Evolutionary conservation across 1,140 invertebrate species (phyloP).

Genomic region (Ostrea edulis): DNA sequence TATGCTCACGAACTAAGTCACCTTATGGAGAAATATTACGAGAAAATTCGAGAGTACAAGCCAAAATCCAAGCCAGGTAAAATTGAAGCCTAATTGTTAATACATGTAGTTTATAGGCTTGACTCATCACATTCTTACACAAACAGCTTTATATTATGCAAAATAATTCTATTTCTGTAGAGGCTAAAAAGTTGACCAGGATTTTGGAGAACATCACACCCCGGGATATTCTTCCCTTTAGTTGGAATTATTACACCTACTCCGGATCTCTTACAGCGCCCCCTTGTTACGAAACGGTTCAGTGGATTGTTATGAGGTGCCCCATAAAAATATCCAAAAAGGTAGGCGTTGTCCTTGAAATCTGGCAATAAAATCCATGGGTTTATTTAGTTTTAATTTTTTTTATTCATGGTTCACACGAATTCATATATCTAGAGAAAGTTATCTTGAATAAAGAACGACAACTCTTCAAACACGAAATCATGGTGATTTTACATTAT

Average conservation of each 20-base stretch:
- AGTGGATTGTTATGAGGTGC: conserved; percentile 83
- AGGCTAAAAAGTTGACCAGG: neutral
- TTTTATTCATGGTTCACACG: neutral
- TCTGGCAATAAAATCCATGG: too few species aligned
- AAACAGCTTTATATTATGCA: too few species aligned
- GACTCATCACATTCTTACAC: too few species aligned
- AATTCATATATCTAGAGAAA: too few species aligned
- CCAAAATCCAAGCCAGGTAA: neutral
- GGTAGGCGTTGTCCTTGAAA: neutral
- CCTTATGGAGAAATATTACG: conserved; percentile 9
- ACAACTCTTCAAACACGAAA: too few species aligned
- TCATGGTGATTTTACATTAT: too few species aligned
- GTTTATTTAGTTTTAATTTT: neutral
- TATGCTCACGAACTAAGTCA: conserved; percentile 7
- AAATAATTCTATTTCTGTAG: neutral
- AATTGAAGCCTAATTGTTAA: neutral
- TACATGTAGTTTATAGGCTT: too few species aligned
- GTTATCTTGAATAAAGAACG: too few species aligned
- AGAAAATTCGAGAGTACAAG: neutral
- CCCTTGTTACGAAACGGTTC: conserved; percentile 67
- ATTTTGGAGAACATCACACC: conserved; percentile 34
- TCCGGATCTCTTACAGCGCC: conserved; percentile 70
- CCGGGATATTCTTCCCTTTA: conserved; percentile 3
- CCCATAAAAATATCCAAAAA: conserved; percentile 42
- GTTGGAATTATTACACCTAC: conserved; percentile 65